phyloP scores from a whole-genome alignment of 2,888 invertebrate species.

The Patella depressa region DNA sequence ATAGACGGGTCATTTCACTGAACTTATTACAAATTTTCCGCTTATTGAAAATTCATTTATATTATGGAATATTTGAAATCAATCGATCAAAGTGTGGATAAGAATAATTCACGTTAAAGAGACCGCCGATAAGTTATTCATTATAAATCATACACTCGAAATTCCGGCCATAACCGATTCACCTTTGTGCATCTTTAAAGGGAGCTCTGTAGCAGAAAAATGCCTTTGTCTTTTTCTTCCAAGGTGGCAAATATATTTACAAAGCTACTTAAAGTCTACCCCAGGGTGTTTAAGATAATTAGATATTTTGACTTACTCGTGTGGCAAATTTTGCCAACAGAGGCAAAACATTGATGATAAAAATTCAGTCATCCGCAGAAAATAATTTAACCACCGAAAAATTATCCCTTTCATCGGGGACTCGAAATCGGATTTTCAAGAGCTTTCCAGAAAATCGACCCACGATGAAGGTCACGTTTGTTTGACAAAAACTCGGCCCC shows the following conservation, averaged over 20 bases:
- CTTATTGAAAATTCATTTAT: too few relatives aligned
- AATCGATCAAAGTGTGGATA: too few relatives aligned
- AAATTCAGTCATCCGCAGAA: neutral
- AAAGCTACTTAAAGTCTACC: constrained; percentile 7
- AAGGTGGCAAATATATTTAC: neutral
- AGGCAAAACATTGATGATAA: neutral
- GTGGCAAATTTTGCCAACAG: constrained; percentile 1
- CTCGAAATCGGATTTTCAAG: neutral
- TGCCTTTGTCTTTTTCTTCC: neutral
- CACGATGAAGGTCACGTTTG: constrained; percentile 2
- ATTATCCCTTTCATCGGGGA: neutral
- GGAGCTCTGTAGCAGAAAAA: neutral
- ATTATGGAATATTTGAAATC: too few relatives aligned
- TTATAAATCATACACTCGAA: neutral
- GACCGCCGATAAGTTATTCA: too few relatives aligned
- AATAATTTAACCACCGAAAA: neutral
- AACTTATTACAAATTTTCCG: too few relatives aligned
- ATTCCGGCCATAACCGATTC: neutral
- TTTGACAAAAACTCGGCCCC: neutral
- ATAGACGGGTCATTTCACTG: too few relatives aligned
- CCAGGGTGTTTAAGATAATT: constrained; percentile 5
- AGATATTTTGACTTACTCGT: constrained; percentile 12
- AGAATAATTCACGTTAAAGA: too few relatives aligned
- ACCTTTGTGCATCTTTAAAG: neutral
- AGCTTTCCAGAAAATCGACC: constrained; percentile 2